These are phyloP conservation scores for Coleophora flavipennella DNA, from an alignment of 2,888 invertebrate genomes.

Conservation along the genomic window DNA sequence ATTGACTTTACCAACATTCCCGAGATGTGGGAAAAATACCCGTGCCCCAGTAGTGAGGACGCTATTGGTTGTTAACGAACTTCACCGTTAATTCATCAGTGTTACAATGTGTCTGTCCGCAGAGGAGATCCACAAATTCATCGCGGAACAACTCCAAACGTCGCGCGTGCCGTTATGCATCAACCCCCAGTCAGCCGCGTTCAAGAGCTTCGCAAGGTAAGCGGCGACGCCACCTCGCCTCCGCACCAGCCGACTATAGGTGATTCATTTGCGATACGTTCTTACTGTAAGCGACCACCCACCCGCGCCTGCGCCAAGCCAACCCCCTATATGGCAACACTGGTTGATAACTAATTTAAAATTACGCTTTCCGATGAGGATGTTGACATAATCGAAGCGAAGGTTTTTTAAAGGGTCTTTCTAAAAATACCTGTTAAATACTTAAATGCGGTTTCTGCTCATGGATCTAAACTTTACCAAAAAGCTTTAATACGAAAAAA, in stretches of 20 bases:
- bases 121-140: slow-evolving; percentile 99
- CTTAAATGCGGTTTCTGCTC: too few species aligned
- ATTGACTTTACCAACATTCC: too few species aligned
- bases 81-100: too few species aligned
- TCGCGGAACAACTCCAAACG: slow-evolving; percentile 95
- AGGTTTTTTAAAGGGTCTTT: too few species aligned
- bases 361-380: slow-evolving; percentile 11
- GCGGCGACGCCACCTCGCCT: slow-evolving; percentile 52
- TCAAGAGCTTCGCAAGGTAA: slow-evolving; percentile 99
- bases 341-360: slow-evolving; percentile 15
- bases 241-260: slow-evolving; percentile 67
- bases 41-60: too few species aligned
- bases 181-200: slow-evolving; percentile 99
- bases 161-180: slow-evolving; percentile 98
- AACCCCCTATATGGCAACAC: slow-evolving; percentile 30
- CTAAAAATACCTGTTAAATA: too few species aligned
- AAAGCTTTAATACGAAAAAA: too few species aligned
- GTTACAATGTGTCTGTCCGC: slow-evolving; percentile 26
- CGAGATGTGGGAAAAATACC: too few species aligned
- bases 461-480: too few species aligned
- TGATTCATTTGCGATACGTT: slow-evolving; percentile 71
- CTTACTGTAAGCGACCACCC: slow-evolving; percentile 54
- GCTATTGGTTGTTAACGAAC: too few species aligned
- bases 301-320: slow-evolving; percentile 61
- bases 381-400: too few species aligned